phyloP scores from a whole-genome alignment of 2,888 invertebrate species.

The Crocallis elinguaria region DNA sequence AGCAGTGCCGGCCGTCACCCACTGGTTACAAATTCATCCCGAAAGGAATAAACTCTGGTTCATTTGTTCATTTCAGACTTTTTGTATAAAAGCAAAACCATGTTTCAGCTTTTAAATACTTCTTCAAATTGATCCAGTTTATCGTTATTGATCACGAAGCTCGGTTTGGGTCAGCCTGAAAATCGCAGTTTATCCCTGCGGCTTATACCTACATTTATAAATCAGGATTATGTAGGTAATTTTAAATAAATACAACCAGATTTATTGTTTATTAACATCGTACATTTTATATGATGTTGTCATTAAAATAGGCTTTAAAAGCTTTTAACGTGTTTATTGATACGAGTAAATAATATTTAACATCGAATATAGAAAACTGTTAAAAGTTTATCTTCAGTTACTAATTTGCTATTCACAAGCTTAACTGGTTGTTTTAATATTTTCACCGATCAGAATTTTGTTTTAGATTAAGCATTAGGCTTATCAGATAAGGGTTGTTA shows the following conservation, averaged over 20 bases:
- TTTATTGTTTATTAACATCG: conserved; percentile 3
- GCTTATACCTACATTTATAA: conserved; percentile 12
- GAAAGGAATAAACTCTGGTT: neutral
- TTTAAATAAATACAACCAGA: conserved; percentile 1
- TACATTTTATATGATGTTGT: conserved; percentile 6
- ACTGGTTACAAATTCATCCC: neutral
- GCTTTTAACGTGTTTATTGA: neutral
- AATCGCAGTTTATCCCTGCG: conserved; percentile 11
- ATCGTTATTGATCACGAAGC: conserved; percentile 23
- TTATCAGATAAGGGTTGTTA: too few relatives aligned
- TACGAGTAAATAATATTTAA: neutral
- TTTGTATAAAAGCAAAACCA: conserved; percentile 23
- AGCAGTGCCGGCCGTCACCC: too few relatives aligned
- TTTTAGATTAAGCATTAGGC: too few relatives aligned
- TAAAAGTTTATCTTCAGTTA: too few relatives aligned
- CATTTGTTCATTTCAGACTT: neutral
- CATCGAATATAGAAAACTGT: too few relatives aligned
- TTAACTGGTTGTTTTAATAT: too few relatives aligned
- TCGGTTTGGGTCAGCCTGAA: conserved; percentile 9
- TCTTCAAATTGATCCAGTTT: conserved; percentile 17
- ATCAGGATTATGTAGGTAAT: conserved; percentile 21
- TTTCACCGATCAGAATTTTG: too few relatives aligned
- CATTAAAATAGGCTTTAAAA: neutral
- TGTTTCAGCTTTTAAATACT: conserved; percentile 19
- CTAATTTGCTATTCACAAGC: too few relatives aligned